Base-by-base conservation (phyloP, 2,888 invertebrate species). In the Mystacides longicornis region DNA sequence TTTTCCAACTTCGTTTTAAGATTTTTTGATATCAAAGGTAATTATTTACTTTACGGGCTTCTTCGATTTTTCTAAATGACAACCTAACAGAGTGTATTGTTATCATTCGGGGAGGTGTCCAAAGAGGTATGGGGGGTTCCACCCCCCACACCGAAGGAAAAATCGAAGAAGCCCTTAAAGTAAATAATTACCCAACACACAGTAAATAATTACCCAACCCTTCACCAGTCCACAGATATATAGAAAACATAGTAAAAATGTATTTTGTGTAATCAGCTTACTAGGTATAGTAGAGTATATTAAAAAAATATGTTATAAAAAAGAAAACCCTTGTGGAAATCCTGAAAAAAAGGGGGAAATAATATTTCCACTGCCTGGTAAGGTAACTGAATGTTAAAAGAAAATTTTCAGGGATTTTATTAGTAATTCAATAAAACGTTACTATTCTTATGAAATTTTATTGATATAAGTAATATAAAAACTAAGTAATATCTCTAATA, bases 251-350 rank as follows among this genome's bases (percentile, higher is more conserved):
- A 18, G 4, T 16, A 43, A 43, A 43, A 43, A 43, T 43, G 18
- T 43, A n/a, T 9, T 43, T 43, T 11, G 43, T 43, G 43, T 5
- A 43, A 43, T 43, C 18, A 16, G 16, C 4, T 18, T 18, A 43
- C 43, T 43, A 9, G 5, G 5, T n/a, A n/a, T n/a, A n/a, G 16
- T 7, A 16, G 43, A 5, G 16, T 43, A 16, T 16, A 9, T 43
- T 9, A 16, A 11, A 43, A 43, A 43, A 9, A 16, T 16, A 16
- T 43, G 16, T 43, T 18, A 5, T 5, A 43, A 9, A 43, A 16
- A 43, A 43, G 18, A 43, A 43, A 16, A 16, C 16, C 43, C 43
- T 43, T 43, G 43, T 43, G 43, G 43, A 43, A 43, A 43, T 43
- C 43, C 18, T 43, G 18, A 43, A 43, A 18, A 43, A 43, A 43